Evolutionary conservation across 2,113 vertebrate species (phyloP), one percentile per base, ranked within the genome.

Genomic region (Oceanodroma tethys): DNA sequence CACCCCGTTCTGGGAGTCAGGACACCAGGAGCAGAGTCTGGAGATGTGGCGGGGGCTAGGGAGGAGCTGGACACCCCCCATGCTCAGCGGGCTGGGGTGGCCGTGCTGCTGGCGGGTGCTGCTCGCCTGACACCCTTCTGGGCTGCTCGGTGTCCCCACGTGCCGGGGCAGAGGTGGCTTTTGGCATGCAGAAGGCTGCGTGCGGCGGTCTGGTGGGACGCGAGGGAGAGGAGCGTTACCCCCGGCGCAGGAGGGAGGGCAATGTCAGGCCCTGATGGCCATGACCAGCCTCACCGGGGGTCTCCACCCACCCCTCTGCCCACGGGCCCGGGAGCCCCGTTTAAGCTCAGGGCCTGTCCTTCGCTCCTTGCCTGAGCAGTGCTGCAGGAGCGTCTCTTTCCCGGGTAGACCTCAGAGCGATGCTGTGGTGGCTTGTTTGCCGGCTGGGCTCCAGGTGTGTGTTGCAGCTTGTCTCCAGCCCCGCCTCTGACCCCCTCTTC

Each of bases 291-390:
- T 63, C 34, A 7, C 27, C 27, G 4, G 10, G 26, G 16, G 13
- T 9, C 11, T 6, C 21, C 63, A 52, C 25, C 30, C 43, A 13
- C 8, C 16, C 8, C 22, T 23, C 43, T 58, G 60, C 43, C 53
- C 20, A 13, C 1, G 0, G 34, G 36, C 18, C 30, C 1, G 1
- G 20, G 20, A 13, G 11, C 32, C 79, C 13, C 10, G 20, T 34
- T 74, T 75, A 45, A 45, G 13, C 32, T 58, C 42, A 16, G 53
- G 53, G 40, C 23, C 40, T 18, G 50, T 32, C 27, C 36, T 53
- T 53, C 8, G 4, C 17, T 27, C 40, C 32, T 74, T 27, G 32
- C 18, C 23, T 27, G 23, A 21, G 25, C 19, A 22, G 32, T 55
- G 30, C 32, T n/a, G 13, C 59, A 38, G 59, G 16, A 38, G 34